Conservation (phyloP, 2,888 invertebrate genomes). For the Leuctra nigra region DNA sequence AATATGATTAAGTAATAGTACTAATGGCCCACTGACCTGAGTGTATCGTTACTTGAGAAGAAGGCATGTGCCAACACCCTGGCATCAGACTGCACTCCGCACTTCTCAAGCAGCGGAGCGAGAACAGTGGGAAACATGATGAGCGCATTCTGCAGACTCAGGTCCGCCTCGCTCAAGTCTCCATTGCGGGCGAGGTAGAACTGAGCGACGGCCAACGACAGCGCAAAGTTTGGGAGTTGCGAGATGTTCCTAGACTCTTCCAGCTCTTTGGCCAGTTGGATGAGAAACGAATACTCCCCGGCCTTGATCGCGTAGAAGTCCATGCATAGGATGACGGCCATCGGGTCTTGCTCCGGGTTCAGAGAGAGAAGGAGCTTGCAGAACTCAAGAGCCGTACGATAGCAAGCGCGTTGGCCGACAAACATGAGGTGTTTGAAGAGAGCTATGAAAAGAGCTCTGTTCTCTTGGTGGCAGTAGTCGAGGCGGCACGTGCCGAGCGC, state of each 20-base stretch:
- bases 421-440: constrained; percentile 74
- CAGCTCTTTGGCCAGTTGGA: constrained; percentile 45
- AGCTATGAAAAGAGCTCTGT: constrained; percentile 72
- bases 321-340: constrained; percentile 67
- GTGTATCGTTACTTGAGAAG: constrained; percentile 42
- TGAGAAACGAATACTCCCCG: constrained; percentile 50
- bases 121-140: constrained; percentile 77
- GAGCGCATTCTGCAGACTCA: constrained; percentile 65
- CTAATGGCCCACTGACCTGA: constrained; percentile 44
- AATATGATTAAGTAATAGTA: too few relatives aligned
- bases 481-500: constrained; percentile 65
- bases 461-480: constrained; percentile 73
- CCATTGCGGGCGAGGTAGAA: constrained; percentile 49
- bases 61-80: constrained; percentile 49
- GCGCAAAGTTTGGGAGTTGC: constrained; percentile 83
- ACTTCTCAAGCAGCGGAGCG: constrained; percentile 64
- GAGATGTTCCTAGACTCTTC: constrained; percentile 59
- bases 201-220: constrained; percentile 68
- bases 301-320: constrained; percentile 69
- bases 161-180: constrained; percentile 45
- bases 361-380: constrained; percentile 74
- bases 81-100: constrained; percentile 63
- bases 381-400: constrained; percentile 80
- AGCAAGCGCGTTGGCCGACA: constrained; percentile 72
- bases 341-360: constrained; percentile 67